Evolutionary conservation across 2,797 vertebrate genomes (phyloP), one percentile per base, ranked within the genome.

Genomic region (Enteromius paludinosus): DNA sequence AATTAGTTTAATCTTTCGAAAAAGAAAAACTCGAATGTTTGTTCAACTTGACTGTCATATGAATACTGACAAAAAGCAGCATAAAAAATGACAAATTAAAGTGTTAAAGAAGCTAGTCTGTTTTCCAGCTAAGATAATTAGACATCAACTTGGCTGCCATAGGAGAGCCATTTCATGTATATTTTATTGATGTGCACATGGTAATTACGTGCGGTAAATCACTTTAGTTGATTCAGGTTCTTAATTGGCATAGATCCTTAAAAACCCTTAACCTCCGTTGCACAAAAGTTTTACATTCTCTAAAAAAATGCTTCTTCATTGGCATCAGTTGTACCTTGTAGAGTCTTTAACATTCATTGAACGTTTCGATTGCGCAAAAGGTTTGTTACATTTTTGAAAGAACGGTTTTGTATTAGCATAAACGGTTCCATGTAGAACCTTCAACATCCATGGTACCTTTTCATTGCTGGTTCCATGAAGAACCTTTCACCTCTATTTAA

Each of bases 71-170:
- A 38, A 28, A 77, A 47, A 54, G 12, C 3, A 49, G 41, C 30
- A 45, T 38, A 25, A 38, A 77, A 78, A 54, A 68, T 68, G 2
- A 66, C 69, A 15, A 62, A 47, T 73, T 64, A 78, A 30, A 75
- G 11, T 23, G 41, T 35, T 49, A 79, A 56, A 23, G 33, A 75
- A 68, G 25, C 18, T 25, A 54, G 41, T 72, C 14, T 59, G 49
- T 75, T 35, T 77, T 54, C 20, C 59, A 66, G 45, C 28, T 47
- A 72, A 18, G 72, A 54, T 82, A 82, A 82, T 82, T 76, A 76
- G 72, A 65, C 1, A 20, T 82, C 30, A 49, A 66, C 23, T 25
- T 69, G 14, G 71, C n/a, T 75, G 25, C 52, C 47, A 33, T 56
- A 30, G 5, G 52, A 30, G 35, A 11, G 7, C 3, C 35, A 76